Evolutionary conservation across 2,888 invertebrate species (phyloP), one percentile per base, ranked within the genome.

Genomic region (Abrostola triplasia): DNA sequence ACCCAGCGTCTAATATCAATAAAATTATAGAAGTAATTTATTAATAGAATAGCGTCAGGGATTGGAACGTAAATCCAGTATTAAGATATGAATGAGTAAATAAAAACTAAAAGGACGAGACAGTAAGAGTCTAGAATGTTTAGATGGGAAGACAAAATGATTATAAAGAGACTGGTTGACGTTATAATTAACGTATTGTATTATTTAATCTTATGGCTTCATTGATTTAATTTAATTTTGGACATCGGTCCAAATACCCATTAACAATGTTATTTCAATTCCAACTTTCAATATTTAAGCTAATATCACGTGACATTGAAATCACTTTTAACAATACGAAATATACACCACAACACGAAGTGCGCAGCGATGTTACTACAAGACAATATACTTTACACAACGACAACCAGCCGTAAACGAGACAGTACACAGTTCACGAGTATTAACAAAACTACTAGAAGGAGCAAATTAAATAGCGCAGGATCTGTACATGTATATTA

Each of bases 401-500:
- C 53, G 37, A 59, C 71, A 69, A 60, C 60, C 77, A 63, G 64
- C 57, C 56, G 35, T 9, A 9, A 0, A 51, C 48, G 67, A 40
- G 9, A 49, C 7, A 36, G 51, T 40, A 48, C 52, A 54, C 65
- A 61, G 68, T 59, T 51, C 53, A 73, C 59, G 56, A 13, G 67
- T 41, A 59, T 54, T 59, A 70, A 52, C 64, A 62, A 59, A 66
- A 60, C 44, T 54, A 67, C 54, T 35, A 64, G 54, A 65, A 58
- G 41, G 40, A 75, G 72, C 75, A 71, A 72, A 72, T 54, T 53
- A 73, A 65, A 66, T 75, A 77, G 77, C 75, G 38, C 40, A 59
- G 67, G 72, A 56, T 62, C 51, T 64, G 12, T 55, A 69, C 57
- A 47, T 5, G 44, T 47, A 47, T 40, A 40, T 24, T 24, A 67